Base-by-base conservation (phyloP, 2,888 invertebrate genomes). In the Mythimna ferrago region DNA sequence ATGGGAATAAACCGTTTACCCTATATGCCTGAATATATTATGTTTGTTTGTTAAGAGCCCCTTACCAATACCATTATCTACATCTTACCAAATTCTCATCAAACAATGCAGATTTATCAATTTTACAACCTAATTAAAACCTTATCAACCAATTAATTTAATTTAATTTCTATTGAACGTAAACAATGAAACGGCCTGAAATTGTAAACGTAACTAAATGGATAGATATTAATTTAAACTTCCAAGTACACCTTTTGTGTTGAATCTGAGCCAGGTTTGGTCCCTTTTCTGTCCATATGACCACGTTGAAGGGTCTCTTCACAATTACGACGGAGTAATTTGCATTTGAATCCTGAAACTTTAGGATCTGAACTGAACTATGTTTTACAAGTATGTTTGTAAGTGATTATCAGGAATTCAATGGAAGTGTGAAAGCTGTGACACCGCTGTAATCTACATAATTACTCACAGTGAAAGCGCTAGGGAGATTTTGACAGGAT, bases 211-310 rank as follows among this genome's bases (percentile, higher is more conserved):
- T 58, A 66, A 53, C 51, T 68, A 65, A 69, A 48, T 71, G 56
- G 62, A 70, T 60, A 35, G 65, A 44, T 66, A 76, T 72, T 72
- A 81, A 81, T 81, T 65, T 54, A 32, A 82, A 81, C 71, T 81
- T 66, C 48, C 14, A 62, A 74, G 48, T 44, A 2, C 61, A 66
- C 60, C 67, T 74, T 74, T 81, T 81, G 71, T 84, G 41, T 68
- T 14, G 48, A 38, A 64, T 57, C 21, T 35, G 38, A 26, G n/a
- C 2, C 26, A 60, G 66, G 58, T 68, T 71, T 11, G 26, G 11
- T 70, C 83, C 73, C 68, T 57, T 66, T 62, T 72, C 56, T 32
- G 62, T 57, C 66, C 69, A 71, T 56, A 67, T 79, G 66, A 69
- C 56, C 58, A 56, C 70, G 64, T 71, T 67, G 32, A 57, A 63